These are phyloP conservation scores for Oppia nitens DNA, from an alignment of 1,140 invertebrate genomes.

Conservation along the genomic window DNA sequence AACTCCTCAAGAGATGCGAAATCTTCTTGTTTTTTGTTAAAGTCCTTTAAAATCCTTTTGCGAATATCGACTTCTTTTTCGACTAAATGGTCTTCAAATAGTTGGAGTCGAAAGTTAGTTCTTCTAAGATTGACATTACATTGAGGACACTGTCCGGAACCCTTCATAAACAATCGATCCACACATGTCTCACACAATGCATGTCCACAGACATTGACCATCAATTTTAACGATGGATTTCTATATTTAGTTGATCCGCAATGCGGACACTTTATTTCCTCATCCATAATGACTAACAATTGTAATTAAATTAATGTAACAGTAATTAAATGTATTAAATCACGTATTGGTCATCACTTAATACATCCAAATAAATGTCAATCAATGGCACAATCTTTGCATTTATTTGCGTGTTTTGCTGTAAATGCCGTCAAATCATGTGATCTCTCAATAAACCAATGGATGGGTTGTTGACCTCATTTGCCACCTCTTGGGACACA, in stretches of 20 bases:
- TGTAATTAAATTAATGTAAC: too few species aligned
- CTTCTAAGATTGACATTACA: slow-evolving; percentile 69
- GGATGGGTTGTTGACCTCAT: too few species aligned
- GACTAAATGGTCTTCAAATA: slow-evolving; percentile 87
- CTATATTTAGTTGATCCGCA: slow-evolving; percentile 97
- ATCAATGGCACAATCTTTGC: too few species aligned
- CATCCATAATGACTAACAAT: slow-evolving; percentile 20
- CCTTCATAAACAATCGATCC: slow-evolving; percentile 82
- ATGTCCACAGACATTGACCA: slow-evolving; percentile 97
- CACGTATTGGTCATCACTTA: too few species aligned
- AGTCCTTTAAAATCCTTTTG: slow-evolving; percentile 68
- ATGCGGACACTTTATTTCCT: slow-evolving; percentile 75
- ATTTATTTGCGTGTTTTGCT: too few species aligned
- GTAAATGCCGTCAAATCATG: too few species aligned
- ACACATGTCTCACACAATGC: slow-evolving; percentile 93
- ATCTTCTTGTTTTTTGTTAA: slow-evolving; percentile 79
- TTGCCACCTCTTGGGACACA: too few species aligned
- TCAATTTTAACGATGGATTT: slow-evolving; percentile 87
- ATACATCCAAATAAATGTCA: too few species aligned
- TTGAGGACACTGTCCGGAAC: slow-evolving; percentile 78
- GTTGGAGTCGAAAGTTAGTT: slow-evolving; percentile 64
- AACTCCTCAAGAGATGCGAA: slow-evolving; percentile 61
- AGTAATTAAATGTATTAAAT: too few species aligned
- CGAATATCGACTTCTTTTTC: slow-evolving; percentile 96
- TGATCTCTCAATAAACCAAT: too few species aligned